phyloP scores from a whole-genome alignment of 2,797 vertebrate species.

The Crocodylus rhombifer region DNA sequence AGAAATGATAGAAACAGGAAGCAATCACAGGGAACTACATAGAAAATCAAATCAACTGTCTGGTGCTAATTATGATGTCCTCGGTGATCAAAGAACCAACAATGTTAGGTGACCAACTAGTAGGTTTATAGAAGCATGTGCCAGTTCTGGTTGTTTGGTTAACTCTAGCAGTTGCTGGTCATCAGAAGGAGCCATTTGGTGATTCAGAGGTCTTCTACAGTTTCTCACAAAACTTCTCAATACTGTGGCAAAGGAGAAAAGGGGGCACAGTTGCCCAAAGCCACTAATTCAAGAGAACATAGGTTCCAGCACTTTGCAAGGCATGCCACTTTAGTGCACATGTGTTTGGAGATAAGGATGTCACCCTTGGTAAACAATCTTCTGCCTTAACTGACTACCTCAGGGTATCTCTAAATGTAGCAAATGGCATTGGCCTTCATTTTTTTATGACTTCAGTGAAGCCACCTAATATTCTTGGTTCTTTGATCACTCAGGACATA shows the following conservation, averaged over 20 bases:
- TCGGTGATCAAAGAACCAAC: too few species aligned
- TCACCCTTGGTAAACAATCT: background rate
- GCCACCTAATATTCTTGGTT: background rate
- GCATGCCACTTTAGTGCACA: background rate
- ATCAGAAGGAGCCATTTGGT: background rate
- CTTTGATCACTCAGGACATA: background rate
- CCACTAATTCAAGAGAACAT: background rate
- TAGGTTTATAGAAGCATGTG: too few species aligned
- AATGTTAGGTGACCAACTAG: background rate
- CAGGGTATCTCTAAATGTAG: background rate
- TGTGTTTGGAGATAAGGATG: background rate
- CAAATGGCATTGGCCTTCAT: background rate
- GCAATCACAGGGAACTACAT: background rate
- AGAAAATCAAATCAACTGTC: background rate
- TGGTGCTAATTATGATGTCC: background rate
- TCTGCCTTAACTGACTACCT: background rate
- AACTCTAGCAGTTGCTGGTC: background rate
- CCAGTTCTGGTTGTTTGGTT: background rate
- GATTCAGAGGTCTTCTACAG: background rate
- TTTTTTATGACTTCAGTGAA: constrained; percentile 12
- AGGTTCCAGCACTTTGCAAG: background rate
- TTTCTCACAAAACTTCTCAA: background rate
- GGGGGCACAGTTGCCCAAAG: background rate
- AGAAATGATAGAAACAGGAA: background rate
- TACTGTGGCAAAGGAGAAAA: background rate